These are phyloP conservation scores for Eolophus roseicapilla DNA, from an alignment of 2,113 vertebrate genomes.

Conservation along the genomic window DNA sequence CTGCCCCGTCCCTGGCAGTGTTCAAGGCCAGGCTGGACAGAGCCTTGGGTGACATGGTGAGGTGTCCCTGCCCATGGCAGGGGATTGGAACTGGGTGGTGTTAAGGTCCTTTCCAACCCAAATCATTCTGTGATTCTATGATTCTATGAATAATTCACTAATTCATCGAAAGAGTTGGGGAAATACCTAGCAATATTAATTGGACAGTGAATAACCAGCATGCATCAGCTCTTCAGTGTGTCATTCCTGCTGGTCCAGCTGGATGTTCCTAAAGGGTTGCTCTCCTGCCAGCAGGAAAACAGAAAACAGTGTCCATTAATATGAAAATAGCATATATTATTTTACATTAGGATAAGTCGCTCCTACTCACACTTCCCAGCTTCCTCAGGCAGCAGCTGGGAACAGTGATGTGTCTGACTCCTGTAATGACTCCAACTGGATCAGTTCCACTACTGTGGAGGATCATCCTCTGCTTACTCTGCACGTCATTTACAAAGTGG, in stretches of 20 bases:
- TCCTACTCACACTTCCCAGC: neutral
- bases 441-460: neutral
- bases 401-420: accelerated
- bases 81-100: neutral
- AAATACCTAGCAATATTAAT: neutral
- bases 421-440: neutral
- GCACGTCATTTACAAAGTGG: neutral
- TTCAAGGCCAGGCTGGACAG: neutral
- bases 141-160: neutral
- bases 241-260: neutral
- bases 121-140: neutral
- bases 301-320: neutral
- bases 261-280: neutral
- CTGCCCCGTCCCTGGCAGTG: neutral
- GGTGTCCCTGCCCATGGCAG: neutral
- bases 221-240: neutral
- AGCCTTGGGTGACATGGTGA: neutral
- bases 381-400: neutral
- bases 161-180: neutral
- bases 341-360: neutral
- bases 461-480: neutral
- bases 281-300: neutral
- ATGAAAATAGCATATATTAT: accelerated
- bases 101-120: neutral
- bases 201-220: neutral